Percentiles rank a stretch among this genome's conserved stretches.
Conservation (phyloP, 2,113 vertebrate genomes). For the Saccopteryx bilineata region DNA sequence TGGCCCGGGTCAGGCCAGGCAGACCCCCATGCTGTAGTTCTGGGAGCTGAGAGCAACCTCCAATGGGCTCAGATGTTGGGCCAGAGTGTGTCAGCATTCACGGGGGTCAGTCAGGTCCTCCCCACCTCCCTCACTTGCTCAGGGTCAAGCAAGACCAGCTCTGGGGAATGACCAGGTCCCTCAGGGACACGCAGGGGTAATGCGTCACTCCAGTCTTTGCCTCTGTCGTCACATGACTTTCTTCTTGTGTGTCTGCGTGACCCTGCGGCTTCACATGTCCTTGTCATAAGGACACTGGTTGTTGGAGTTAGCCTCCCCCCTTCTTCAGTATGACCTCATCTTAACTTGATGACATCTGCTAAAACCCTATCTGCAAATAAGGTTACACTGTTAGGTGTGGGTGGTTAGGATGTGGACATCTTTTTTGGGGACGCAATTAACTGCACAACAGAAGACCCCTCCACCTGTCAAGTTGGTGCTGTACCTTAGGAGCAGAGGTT, state of each 20-base stretch:
- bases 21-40: background rate
- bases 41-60: background rate
- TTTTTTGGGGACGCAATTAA: background rate
- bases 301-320: background rate
- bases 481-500: background rate
- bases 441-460: background rate
- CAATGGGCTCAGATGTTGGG: background rate
- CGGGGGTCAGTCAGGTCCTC: background rate
- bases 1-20: background rate
- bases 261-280: background rate
- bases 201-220: rapidly evolving
- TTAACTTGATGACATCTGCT: background rate
- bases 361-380: background rate
- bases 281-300: background rate
- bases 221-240: background rate
- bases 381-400: background rate
- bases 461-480: background rate
- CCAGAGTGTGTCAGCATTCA: background rate
- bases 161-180: background rate
- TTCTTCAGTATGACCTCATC: background rate
- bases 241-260: background rate
- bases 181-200: too few species aligned
- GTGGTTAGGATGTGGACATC: background rate
- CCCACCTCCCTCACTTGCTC: background rate
- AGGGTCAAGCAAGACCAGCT: background rate